Conservation (phyloP, 2,113 vertebrate species). For the Psilopsiagon aymara region DNA sequence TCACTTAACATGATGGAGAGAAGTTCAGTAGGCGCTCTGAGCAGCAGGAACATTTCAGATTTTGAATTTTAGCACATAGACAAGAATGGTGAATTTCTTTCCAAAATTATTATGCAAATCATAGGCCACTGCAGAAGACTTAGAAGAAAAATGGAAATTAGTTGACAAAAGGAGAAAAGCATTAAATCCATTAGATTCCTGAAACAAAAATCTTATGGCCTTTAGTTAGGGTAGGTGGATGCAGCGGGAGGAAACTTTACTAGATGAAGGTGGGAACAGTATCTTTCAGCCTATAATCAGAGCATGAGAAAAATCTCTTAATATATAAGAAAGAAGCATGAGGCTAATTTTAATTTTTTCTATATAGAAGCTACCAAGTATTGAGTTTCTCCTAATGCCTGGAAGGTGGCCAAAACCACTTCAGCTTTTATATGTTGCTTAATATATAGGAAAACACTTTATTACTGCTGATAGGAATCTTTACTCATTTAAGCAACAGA, state of each 20-base stretch:
- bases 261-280: not conserved
- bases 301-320: not conserved
- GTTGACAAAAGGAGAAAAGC: not conserved
- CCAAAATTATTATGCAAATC: not conserved
- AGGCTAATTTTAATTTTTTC: slow-evolving; percentile 54
- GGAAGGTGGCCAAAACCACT: slow-evolving; percentile 10
- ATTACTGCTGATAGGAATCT: slow-evolving; percentile 1
- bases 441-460: slow-evolving; percentile 11
- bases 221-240: not conserved
- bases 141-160: not conserved
- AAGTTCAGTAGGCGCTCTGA: not conserved
- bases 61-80: not conserved
- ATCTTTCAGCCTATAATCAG: slow-evolving; percentile 20
- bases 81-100: not conserved
- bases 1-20: not conserved
- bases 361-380: slow-evolving; percentile 1
- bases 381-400: slow-evolving; percentile 41
- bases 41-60: not conserved
- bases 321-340: not conserved
- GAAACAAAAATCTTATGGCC: not conserved
- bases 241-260: not conserved
- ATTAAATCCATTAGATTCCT: not conserved
- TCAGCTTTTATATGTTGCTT: slow-evolving; percentile 17
- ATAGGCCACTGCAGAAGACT: not conserved
- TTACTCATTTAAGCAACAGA: slow-evolving; percentile 5